Conservation (phyloP, 1,140 invertebrate species). For the Lepidurus packardi region DNA sequence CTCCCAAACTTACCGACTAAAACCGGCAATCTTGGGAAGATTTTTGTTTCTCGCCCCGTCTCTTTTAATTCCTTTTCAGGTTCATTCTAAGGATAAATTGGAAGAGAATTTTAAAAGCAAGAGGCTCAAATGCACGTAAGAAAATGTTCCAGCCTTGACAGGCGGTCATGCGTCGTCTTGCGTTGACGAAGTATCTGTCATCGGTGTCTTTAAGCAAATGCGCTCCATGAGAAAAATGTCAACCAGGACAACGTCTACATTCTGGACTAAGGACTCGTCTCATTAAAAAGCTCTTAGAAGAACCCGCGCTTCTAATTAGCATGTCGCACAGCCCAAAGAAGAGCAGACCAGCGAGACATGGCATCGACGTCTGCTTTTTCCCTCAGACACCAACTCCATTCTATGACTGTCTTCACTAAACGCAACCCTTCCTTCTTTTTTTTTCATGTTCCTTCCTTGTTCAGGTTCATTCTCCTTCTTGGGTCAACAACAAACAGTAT, state of each 20-base stretch:
- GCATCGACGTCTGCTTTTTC: too few species aligned
- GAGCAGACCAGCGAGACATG: not conserved
- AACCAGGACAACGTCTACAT: not conserved
- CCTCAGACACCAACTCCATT: too few species aligned
- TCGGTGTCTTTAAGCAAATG: not conserved
- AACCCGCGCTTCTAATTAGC: slow-evolving; percentile 6
- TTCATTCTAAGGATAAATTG: too few species aligned
- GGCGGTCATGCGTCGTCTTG: not conserved
- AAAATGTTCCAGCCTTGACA: too few species aligned
- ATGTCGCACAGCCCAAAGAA: not conserved
- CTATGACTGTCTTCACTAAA: too few species aligned
- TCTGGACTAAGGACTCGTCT: not conserved
- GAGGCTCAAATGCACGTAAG: too few species aligned
- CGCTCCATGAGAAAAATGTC: not conserved
- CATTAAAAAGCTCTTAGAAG: slow-evolving; percentile 19
- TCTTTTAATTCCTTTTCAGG: too few species aligned
- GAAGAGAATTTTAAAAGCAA: too few species aligned
- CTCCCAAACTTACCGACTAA: not conserved
- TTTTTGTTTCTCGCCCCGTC: not conserved
- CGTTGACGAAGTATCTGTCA: not conserved
- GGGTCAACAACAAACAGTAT: not conserved
- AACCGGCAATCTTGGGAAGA: not conserved
- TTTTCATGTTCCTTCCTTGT: too few species aligned
- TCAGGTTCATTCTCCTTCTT: not conserved
- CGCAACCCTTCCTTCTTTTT: not conserved